These are phyloP conservation scores for Urocitellus parryii DNA, from an alignment of 2,113 vertebrate species.

Conservation along the genomic window DNA sequence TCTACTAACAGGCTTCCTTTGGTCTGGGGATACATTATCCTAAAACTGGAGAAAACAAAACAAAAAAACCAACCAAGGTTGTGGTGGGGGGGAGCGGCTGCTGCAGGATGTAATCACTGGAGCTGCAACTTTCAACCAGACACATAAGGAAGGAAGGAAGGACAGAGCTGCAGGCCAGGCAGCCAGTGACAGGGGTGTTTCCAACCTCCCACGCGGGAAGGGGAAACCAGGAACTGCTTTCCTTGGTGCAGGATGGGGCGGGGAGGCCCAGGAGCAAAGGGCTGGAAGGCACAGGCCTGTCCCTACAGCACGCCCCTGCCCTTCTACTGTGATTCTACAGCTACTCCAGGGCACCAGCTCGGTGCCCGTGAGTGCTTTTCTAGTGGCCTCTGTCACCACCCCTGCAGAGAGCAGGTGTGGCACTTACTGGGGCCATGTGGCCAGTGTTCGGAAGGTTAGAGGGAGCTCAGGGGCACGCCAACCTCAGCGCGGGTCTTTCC, in stretches of 20 bases:
- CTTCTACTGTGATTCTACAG: no score
- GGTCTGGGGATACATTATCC: conserved; percentile 57
- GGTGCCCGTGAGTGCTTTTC: no score
- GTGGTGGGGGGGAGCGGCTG: not conserved
- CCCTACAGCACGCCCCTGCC: not conserved
- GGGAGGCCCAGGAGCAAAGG: not conserved
- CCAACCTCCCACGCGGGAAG: no score
- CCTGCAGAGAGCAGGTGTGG: not conserved
- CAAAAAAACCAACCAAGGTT: not conserved
- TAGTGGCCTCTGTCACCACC: not conserved
- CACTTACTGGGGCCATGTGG: not conserved
- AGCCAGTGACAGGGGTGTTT: not conserved
- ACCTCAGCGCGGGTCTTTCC: not conserved
- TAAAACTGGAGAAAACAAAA: conserved; percentile 51
- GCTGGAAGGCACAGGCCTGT: not conserved
- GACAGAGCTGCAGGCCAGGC: not conserved
- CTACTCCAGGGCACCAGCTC: not conserved
- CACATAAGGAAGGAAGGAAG: not conserved
- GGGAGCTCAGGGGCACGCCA: not conserved
- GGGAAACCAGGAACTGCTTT: not conserved
- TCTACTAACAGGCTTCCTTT: conserved; percentile 67
- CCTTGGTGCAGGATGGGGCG: not conserved
- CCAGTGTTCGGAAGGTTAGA: conserved; percentile 13
- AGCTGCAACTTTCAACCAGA: not conserved
- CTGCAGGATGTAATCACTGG: not conserved